Conservation (phyloP, 2,797 vertebrate species). For the Calcarius lapponicus region DNA sequence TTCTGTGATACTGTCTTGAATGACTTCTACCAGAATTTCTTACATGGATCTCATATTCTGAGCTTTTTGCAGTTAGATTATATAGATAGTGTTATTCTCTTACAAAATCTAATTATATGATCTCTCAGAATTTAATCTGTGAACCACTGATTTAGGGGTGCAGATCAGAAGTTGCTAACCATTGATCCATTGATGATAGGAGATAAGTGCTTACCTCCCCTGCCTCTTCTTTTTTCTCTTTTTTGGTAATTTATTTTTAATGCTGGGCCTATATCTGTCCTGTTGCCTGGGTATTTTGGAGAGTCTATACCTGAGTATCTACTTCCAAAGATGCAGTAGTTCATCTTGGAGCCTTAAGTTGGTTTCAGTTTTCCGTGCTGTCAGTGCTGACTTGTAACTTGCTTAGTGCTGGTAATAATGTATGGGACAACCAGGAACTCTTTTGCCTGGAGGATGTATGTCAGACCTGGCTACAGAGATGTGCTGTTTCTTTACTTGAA, state of each 20-base stretch:
- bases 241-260: neutral
- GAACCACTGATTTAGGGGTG: neutral
- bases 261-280: neutral
- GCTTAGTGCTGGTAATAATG: neutral
- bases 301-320: neutral
- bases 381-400: neutral
- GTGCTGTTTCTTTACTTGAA: neutral
- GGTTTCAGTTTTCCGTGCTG: neutral
- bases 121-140: neutral
- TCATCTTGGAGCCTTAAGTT: neutral
- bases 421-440: neutral
- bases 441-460: rapidly evolving
- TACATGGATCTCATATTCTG: neutral
- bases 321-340: neutral
- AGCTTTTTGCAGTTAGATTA: neutral
- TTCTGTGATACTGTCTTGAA: neutral
- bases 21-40: neutral
- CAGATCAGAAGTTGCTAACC: neutral
- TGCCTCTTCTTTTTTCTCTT: neutral
- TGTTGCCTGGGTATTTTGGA: neutral
- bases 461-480: neutral
- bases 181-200: neutral
- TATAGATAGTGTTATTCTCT: neutral
- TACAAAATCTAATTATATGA: neutral
- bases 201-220: neutral